Conservation (phyloP, 2,113 vertebrate species). For the Paratilapia polleni region DNA sequence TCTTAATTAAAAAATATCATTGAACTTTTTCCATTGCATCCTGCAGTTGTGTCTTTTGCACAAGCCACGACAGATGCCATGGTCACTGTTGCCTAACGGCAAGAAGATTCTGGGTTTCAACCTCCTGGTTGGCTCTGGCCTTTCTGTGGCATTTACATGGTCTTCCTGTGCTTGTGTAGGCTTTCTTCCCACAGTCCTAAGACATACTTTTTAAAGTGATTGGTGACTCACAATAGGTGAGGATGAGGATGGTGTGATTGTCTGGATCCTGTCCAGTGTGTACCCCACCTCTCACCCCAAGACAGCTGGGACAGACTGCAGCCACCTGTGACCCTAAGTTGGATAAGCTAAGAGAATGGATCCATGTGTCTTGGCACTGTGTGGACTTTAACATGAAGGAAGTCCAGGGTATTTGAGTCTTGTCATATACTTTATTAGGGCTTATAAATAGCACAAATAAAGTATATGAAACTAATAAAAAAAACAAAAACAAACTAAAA, state of each 20-base stretch:
- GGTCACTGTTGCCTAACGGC: background rate
- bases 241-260: background rate
- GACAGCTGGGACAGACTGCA: background rate
- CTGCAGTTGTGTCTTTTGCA: background rate
- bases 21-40: background rate
- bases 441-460: too few species aligned
- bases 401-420: too few species aligned
- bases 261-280: background rate
- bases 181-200: background rate
- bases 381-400: too few species aligned
- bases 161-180: background rate
- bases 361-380: too few species aligned
- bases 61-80: background rate
- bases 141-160: background rate
- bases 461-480: too few species aligned
- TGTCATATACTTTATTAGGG: too few species aligned
- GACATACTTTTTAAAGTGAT: background rate
- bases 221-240: background rate
- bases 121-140: background rate
- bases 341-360: too few species aligned
- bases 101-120: background rate
- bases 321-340: too few species aligned
- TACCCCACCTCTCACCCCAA: background rate
- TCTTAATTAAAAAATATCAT: background rate
- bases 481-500: too few species aligned